Evolutionary conservation across 2,113 vertebrate genomes (phyloP), one percentile per base, ranked within the genome.

Genomic region (Rhinopomastus cyanomelas): DNA sequence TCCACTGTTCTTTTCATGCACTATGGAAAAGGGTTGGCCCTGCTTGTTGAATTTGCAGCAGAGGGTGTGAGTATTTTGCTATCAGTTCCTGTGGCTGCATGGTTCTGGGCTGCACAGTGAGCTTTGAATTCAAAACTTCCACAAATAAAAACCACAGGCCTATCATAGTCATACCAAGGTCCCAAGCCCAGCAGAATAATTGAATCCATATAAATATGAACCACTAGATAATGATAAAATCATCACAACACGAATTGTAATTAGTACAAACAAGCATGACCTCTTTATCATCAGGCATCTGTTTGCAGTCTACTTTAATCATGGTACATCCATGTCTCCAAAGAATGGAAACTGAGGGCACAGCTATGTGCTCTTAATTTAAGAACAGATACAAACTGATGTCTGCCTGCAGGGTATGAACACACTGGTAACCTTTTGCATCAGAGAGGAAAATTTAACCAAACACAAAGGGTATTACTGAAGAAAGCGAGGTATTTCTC

Each of bases 301-400:
- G 21, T 57, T 89, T 85, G 76, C 69, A 68, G 66, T 72, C 74
- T 88, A n/a, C 75, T 91, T 93, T 76, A 90, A 75, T 91, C 30
- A 51, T 5, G 6, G 60, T 36, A 87, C 9, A 62, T 84, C 81
- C 55, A 72, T 19, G 9, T 76, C 93, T 85, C 81, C 55, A 56
- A 78, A 60, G 49, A 81, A 73, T 62, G 74, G 64, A 90, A 94
- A 79, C 5, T 69, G 26, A 73, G 36, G 66, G 25, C 37, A 73
- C 46, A 53, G 32, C 5, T 80, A 61, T 17, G 39, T 62, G 67
- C 36, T 87, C 25, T 53, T n/a, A 81, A 76, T 76, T 46, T 65
- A 65, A 42, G 36, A 93, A 87, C 32, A 76, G 74, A 85, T 79
- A 32, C 22, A 74, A 90, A 11, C 21, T 55, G 34, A 66, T 66